Conservation (phyloP, 2,113 vertebrate species). For the Charadrius vociferus region DNA sequence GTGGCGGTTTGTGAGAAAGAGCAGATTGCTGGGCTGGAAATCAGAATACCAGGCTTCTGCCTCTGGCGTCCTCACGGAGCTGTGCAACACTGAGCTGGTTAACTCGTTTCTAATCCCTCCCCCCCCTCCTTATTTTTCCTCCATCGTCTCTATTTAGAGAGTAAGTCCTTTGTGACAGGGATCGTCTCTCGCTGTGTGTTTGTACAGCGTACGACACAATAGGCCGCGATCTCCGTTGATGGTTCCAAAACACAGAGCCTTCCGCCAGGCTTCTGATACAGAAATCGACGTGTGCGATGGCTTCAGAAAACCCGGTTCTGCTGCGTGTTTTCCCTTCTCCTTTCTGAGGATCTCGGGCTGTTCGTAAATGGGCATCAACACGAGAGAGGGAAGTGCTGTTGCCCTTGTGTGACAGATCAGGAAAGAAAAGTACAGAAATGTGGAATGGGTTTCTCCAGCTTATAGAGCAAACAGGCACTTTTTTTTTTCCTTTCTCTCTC, state of each 20-base stretch:
- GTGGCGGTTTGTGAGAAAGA: not conserved
- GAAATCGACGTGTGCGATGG: not conserved
- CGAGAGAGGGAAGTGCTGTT: not conserved
- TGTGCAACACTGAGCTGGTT: not conserved
- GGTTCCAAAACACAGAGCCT: not conserved
- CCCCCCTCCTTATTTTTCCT: not conserved
- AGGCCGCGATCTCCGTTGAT: accelerated
- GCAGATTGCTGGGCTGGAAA: not conserved
- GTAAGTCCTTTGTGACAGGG: not conserved
- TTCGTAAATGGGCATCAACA: not conserved
- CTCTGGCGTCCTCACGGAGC: not conserved
- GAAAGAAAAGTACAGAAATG: not conserved
- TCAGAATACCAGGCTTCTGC: not conserved
- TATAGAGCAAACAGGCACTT: not conserved
- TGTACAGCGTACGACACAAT: not conserved
- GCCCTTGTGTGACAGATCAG: not conserved
- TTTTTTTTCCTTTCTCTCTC: accelerated
- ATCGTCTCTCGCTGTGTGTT: not conserved
- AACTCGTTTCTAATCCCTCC: not conserved
- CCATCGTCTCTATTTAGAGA: not conserved
- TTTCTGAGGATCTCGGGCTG: not conserved
- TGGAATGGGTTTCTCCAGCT: not conserved
- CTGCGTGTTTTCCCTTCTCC: not conserved
- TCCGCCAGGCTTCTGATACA: not conserved
- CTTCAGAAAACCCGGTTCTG: not conserved